Base-by-base conservation (phyloP, 1,140 invertebrate genomes). In the Temnothorax nylanderi region DNA sequence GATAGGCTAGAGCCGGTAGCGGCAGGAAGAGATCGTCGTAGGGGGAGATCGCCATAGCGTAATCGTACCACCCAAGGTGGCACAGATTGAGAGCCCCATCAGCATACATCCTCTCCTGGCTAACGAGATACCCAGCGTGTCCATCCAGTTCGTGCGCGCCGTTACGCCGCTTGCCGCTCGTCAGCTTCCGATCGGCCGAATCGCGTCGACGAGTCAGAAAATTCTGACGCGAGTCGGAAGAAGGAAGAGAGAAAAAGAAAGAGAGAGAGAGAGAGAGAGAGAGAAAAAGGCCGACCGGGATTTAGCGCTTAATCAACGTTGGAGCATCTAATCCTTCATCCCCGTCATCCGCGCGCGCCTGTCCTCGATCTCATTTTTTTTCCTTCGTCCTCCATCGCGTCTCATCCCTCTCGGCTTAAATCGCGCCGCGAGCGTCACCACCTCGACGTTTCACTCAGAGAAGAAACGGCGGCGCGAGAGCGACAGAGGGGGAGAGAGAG, bases 51-150 rank as follows among this genome's bases (percentile, higher is more conserved):
- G 90, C 89, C 92, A 94, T 93, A 95, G 89, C 93, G 26, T 94
- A 94, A 95, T 95, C 93, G 93, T 95, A 95, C 94, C 94, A 95
- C 93, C 94, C 94, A 95, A 95, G 95, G 95, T 95, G 95, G 95
- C 94, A 95, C 93, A 95, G 94, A 95, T 95, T 95, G 93, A 94
- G 92, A 94, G 93, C 93, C 93, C 92, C 92, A 94, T 94, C 94
- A 90, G 89, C 94, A 92, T 89, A 94, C 93, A 94, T 94, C 94
- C 94, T 94, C 93, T 93, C 91, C 54, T 90, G 88, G 74, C 64
- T 69, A 80, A 86, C 75, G 77, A 88, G 85, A 86, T 90, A 88
- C 74, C 37, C 69, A 75, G 78, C 71, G 71, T 71, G 60, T 75
- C 58, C 41, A 67, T 67, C 81, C 72, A 74, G 85, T 87, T 74